These are phyloP conservation scores for Eupsittula cactorum DNA, from an alignment of 2,113 vertebrate species.

Conservation along the genomic window DNA sequence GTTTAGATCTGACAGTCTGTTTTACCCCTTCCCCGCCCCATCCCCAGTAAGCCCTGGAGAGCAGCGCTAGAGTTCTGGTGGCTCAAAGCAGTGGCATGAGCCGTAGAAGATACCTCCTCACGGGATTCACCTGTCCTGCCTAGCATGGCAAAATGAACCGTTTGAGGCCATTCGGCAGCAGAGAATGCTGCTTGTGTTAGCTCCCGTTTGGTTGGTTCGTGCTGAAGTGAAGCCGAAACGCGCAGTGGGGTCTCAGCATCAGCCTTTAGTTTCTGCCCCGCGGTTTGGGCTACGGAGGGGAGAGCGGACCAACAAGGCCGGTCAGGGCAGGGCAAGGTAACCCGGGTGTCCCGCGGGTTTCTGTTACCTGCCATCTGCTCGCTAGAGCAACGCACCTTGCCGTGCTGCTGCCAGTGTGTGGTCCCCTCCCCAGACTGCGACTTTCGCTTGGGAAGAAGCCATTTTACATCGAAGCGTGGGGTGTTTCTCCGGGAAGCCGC, in stretches of 20 bases:
- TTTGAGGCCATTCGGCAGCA: background rate
- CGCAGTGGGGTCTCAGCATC: background rate
- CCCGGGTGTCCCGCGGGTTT: background rate
- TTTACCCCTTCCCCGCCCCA: background rate
- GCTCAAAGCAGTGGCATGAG: background rate
- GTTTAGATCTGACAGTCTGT: background rate
- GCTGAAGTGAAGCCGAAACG: background rate
- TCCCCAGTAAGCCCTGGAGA: background rate
- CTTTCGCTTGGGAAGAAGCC: background rate
- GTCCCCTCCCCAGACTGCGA: rapidly evolving
- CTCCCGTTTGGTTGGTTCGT: background rate
- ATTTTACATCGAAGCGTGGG: too few relatives aligned
- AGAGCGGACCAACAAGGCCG: background rate
- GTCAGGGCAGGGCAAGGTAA: too few relatives aligned
- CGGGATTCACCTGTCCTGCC: rapidly evolving
- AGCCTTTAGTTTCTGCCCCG: background rate
- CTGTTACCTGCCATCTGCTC: background rate
- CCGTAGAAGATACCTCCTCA: rapidly evolving
- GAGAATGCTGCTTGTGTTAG: rapidly evolving
- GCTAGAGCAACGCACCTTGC: background rate
- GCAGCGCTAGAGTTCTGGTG: background rate
- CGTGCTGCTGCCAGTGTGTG: background rate
- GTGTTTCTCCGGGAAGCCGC: too few relatives aligned
- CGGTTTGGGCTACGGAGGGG: background rate
- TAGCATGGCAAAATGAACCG: background rate